Conservation (phyloP, 2,888 invertebrate species). For the Parnassius smintheus region DNA sequence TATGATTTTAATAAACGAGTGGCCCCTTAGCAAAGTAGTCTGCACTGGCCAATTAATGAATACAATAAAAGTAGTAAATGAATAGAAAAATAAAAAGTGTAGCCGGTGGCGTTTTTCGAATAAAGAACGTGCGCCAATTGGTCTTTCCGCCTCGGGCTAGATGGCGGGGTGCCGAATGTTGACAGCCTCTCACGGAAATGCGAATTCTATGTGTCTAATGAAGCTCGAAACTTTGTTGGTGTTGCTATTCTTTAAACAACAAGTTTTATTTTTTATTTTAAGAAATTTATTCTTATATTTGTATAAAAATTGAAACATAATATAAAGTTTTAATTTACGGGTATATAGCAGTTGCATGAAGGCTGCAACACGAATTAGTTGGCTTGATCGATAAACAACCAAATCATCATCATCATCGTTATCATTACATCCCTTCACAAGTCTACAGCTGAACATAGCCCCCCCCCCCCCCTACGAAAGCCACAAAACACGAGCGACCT, state of each 20-base stretch:
- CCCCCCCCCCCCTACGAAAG: too few species aligned
- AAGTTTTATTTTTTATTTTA: conserved; percentile 10
- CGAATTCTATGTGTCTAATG: conserved; percentile 69
- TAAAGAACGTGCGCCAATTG: conserved; percentile 69
- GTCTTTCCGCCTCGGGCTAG: conserved; percentile 69
- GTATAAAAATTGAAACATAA: not conserved
- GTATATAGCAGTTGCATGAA: too few species aligned
- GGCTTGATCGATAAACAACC: too few species aligned
- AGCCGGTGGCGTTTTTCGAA: conserved; percentile 63
- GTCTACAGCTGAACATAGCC: too few species aligned
- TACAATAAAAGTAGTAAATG: conserved; percentile 52
- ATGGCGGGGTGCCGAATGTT: conserved; percentile 73
- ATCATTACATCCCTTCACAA: too few species aligned
- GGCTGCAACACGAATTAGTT: too few species aligned
- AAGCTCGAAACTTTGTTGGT: conserved; percentile 47
- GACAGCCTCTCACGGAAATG: conserved; percentile 68
- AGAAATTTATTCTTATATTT: not conserved
- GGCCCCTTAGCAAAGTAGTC: conserved; percentile 29
- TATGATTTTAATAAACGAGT: conserved; percentile 31
- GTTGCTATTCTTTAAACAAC: conserved; percentile 11
- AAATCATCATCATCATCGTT: too few species aligned
- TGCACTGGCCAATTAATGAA: conserved; percentile 55
- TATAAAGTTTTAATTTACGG: not conserved
- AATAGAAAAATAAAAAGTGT: conserved; percentile 57
- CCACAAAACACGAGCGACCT: too few species aligned